Percentiles rank a stretch among this genome's conserved stretches.
phyloP scores from a whole-genome alignment of 1,140 invertebrate genomes.

The Drosophila nikananu region DNA sequence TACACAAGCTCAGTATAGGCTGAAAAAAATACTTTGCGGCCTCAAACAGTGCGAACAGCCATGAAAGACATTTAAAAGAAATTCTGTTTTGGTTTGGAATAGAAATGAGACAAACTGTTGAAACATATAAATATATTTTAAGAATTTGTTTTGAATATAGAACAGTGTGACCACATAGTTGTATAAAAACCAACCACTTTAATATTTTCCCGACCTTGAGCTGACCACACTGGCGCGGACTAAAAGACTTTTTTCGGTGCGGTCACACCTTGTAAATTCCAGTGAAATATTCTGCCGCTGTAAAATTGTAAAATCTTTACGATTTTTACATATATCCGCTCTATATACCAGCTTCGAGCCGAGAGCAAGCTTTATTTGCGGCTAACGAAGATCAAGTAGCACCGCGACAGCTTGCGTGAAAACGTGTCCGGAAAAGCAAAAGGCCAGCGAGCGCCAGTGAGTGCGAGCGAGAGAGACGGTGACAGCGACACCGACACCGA shows the following conservation, averaged over 20 bases:
- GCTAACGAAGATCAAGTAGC: neutral
- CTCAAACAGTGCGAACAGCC: too few relatives aligned
- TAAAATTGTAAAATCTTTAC: conserved; percentile 15
- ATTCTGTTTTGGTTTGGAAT: too few relatives aligned
- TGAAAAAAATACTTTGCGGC: too few relatives aligned
- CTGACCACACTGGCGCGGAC: neutral
- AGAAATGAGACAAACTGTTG: neutral
- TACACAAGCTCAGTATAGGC: too few relatives aligned
- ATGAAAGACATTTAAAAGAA: neutral
- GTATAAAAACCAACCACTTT: too few relatives aligned
- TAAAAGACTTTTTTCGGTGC: neutral
- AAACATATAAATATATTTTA: too few relatives aligned
- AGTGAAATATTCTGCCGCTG: conserved; percentile 32
- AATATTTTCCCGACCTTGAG: too few relatives aligned
- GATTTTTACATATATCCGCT: neutral
- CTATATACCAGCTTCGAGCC: neutral
- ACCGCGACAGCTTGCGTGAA: neutral
- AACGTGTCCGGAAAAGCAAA: conserved; percentile 32
- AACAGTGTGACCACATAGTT: neutral
- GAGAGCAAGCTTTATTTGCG: conserved; percentile 1
- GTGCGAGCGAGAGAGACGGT: conserved; percentile 29
- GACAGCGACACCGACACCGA: conserved; percentile 58
- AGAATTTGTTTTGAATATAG: neutral
- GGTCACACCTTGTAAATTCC: conserved; percentile 31
- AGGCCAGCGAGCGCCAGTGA: conserved; percentile 19